A percentile compares a stretch with the other conserved stretches of the same genome.
Evolutionary conservation across 1,140 invertebrate species (phyloP).

Genomic region (Pentalonia nigronervosa): DNA sequence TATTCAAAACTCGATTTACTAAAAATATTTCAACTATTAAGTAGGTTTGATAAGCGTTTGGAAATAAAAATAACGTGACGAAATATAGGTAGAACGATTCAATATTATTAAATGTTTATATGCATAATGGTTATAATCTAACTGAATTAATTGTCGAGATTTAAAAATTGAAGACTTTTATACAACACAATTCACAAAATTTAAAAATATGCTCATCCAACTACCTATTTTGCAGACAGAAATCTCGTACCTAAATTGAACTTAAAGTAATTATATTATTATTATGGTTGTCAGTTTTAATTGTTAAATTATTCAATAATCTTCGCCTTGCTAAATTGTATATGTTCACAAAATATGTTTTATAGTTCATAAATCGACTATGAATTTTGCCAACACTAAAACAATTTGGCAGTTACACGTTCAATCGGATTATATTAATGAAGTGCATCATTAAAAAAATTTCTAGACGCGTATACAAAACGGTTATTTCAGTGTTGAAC

Average conservation of each 20-base stretch:
- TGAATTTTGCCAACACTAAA: neutral
- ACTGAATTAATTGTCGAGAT: neutral
- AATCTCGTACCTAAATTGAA: neutral
- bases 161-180: neutral
- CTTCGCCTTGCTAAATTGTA: neutral
- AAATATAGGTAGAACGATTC: neutral
- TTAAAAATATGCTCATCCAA: neutral
- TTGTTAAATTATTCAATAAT: neutral
- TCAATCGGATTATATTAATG: constrained; percentile 6
- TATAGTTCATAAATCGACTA: neutral
- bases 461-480: neutral
- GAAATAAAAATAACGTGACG: neutral
- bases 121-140: neutral
- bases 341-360: neutral
- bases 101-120: neutral
- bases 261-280: neutral
- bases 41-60: too few relatives aligned
- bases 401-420: neutral
- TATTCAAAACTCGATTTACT: neutral
- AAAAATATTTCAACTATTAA: neutral
- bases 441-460: neutral
- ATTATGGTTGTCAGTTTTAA: neutral
- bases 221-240: neutral
- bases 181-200: neutral
- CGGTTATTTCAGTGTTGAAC: constrained; percentile 4